Conservation (phyloP, 2,113 vertebrate genomes). For the Acinonyx jubatus region DNA sequence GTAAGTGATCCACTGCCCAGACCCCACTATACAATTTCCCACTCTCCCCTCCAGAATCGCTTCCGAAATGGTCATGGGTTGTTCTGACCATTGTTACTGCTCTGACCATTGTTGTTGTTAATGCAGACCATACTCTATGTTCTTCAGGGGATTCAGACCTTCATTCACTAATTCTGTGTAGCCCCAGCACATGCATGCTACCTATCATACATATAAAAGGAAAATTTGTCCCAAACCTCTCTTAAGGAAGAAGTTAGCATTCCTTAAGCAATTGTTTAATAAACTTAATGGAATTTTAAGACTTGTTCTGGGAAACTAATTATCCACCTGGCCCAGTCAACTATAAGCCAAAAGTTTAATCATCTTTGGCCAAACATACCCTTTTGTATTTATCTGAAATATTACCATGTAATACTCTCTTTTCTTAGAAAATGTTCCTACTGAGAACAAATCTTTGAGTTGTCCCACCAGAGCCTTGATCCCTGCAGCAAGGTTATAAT, state of each 20-base stretch:
- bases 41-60: background rate
- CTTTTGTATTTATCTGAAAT: background rate
- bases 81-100: background rate
- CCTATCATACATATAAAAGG: background rate
- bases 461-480: background rate
- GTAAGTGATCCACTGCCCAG: background rate
- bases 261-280: background rate
- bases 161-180: background rate
- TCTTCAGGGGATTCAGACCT: background rate
- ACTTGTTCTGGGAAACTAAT: background rate
- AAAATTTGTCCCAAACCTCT: background rate
- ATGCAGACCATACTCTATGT: background rate
- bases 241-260: background rate
- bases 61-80: background rate
- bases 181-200: background rate
- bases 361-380: background rate
- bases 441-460: background rate
- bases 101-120: background rate
- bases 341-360: background rate
- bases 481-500: background rate
- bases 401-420: background rate
- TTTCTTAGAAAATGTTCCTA: conserved; percentile 14
- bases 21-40: background rate
- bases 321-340: background rate
- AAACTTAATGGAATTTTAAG: background rate